Base-by-base conservation (phyloP, 2,797 vertebrate species). In the Siniperca obscura region DNA sequence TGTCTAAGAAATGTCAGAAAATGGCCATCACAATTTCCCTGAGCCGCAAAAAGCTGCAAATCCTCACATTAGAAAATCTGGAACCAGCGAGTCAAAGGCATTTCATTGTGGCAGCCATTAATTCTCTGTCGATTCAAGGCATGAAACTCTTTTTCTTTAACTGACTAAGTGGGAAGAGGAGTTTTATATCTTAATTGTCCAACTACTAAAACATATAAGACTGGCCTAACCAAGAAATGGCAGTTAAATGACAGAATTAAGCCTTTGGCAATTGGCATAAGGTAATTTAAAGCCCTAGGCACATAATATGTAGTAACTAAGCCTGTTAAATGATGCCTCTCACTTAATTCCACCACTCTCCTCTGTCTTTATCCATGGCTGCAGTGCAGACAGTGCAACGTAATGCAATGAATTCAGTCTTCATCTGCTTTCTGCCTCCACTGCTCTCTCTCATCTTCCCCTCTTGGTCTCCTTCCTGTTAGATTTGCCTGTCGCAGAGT, bases 351-450 rank as follows among this genome's bases (percentile, higher is more conserved):
- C 70, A 17, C 67, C 62, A 14, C 71, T 77, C 59, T 44, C 19
- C 40, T 74, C 83, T 74, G 44, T 69, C 77, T 83, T 10, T 40
- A 25, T 77, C 80, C 19, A 38, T 62, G 64, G 59, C 83, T 84
- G 72, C 78, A 74, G 78, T 82, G 76, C 81, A 87, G 85, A 78
- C 87, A 61, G 73, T 74, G 81, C 74, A 59, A 36, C 85, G 76
- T 89, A 87, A 89, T 87, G 82, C 83, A 82, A 81, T 87, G 75
- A 84, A 75, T 89, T 82, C 79, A 73, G 81, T 82, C 81, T 73
- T 77, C 74, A 73, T 85, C 86, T 89, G 78, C 48, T 84, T 80
- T 83, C 78, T 80, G 84, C 59, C 65, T 85, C 81, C 86, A 87
- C 90, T 86, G 87, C 82, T 81, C 72, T 55, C 77, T 71, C 78